Conservation (phyloP, 2,888 invertebrate genomes). For the Rhaphigaster nebulosa region DNA sequence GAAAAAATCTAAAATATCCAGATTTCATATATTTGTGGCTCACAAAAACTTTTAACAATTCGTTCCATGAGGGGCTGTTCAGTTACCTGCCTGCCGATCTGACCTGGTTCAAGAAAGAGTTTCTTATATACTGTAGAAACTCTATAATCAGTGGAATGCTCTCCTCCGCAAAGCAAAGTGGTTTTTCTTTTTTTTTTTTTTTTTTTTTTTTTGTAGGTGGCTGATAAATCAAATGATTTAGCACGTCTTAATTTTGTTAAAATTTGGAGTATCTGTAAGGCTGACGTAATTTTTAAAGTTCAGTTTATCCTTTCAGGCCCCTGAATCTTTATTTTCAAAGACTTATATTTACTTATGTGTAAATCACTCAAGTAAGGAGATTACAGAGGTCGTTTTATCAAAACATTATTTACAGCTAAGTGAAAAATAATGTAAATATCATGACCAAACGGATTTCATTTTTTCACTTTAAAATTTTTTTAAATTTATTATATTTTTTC, state of each 20-base stretch:
- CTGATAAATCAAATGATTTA: background rate
- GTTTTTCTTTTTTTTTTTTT: background rate
- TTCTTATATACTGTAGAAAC: background rate
- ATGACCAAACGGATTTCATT: too few species aligned
- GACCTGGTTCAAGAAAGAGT: background rate
- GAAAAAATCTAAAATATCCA: too few species aligned
- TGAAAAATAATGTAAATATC: too few species aligned
- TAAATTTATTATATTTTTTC: too few species aligned
- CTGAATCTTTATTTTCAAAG: too few species aligned
- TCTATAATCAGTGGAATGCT: background rate
- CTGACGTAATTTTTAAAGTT: background rate
- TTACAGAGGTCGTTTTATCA: too few species aligned
- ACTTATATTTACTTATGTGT: too few species aligned
- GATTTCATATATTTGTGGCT: background rate
- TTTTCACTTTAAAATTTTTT: too few species aligned
- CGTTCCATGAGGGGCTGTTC: background rate
- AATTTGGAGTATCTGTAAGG: background rate
- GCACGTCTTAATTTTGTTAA: background rate
- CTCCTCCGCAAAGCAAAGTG: slow-evolving; percentile 7
- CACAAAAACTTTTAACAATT: background rate
- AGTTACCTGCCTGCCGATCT: background rate
- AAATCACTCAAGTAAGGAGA: too few species aligned
- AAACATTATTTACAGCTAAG: too few species aligned
- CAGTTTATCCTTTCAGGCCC: too few species aligned
- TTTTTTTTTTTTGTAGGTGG: background rate